These are phyloP conservation scores for Sebastes reedi DNA, from an alignment of 2,797 vertebrate species.

Conservation along the genomic window DNA sequence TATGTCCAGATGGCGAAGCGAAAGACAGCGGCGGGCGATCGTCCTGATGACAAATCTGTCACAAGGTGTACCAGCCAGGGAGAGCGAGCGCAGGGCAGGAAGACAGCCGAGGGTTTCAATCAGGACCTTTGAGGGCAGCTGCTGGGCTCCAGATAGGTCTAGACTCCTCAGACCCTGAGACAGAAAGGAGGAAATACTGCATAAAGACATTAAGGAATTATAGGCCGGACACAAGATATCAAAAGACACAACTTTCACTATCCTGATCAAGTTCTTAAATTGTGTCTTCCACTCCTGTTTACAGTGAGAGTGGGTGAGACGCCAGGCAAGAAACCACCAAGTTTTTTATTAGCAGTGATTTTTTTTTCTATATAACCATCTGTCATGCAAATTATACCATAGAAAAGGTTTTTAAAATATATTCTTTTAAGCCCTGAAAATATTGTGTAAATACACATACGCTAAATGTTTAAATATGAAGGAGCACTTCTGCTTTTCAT, in stretches of 20 bases:
- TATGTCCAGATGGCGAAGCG: constrained; percentile 83
- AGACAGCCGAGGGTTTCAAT: constrained; percentile 76
- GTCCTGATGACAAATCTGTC: constrained; percentile 76
- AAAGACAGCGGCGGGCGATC: constrained; percentile 71
- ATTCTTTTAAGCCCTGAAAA: neutral
- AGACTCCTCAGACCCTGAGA: constrained; percentile 62
- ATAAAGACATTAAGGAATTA: neutral
- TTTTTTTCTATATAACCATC: no score
- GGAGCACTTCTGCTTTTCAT: no score
- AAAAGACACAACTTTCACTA: neutral
- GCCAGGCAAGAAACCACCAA: neutral
- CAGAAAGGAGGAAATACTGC: neutral
- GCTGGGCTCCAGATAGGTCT: constrained; percentile 69
- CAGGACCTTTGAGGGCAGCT: constrained; percentile 72
- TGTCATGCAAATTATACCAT: no score
- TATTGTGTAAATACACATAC: neutral
- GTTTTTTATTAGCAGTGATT: neutral
- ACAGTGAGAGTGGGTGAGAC: neutral
- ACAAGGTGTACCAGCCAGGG: constrained; percentile 79
- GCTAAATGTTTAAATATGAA: neutral
- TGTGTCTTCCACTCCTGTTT: neutral
- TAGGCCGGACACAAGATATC: accelerated
- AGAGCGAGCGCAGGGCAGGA: constrained; percentile 77
- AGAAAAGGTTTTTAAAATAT: neutral
- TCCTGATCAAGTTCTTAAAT: neutral